Conservation (phyloP, 2,888 invertebrate genomes). For the Sinohyriopsis cumingii region DNA sequence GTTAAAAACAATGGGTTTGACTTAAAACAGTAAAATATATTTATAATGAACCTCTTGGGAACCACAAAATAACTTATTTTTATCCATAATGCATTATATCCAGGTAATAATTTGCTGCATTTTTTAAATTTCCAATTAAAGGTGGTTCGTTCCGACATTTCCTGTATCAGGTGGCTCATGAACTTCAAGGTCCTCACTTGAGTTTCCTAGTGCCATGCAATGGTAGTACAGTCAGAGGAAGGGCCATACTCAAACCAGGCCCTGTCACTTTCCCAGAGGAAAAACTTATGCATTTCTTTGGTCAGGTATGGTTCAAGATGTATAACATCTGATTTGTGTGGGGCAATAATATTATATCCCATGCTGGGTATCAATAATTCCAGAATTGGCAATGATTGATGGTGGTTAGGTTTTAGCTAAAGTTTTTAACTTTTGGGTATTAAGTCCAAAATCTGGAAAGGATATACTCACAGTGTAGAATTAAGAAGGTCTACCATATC, state of each 20-base stretch:
- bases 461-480: too few relatives aligned
- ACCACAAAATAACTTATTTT: too few relatives aligned
- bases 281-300: conserved; percentile 68
- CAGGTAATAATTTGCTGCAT: too few relatives aligned
- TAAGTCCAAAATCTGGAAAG: too few relatives aligned
- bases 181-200: conserved; percentile 64
- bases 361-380: not conserved
- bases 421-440: too few relatives aligned
- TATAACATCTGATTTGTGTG: not conserved
- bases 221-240: conserved; percentile 64
- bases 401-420: not conserved
- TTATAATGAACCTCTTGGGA: too few relatives aligned
- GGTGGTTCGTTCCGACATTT: conserved; percentile 73
- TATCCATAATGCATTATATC: too few relatives aligned
- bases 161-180: conserved; percentile 68
- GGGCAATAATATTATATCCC: too few relatives aligned
- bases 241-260: conserved; percentile 68
- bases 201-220: conserved; percentile 65
- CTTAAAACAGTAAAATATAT: too few relatives aligned
- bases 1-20: too few relatives aligned
- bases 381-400: not conserved
- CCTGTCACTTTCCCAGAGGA: conserved; percentile 68
- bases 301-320: conserved; percentile 58
- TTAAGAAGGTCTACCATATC: too few relatives aligned
- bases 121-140: conserved; percentile 23